phyloP scores from a whole-genome alignment of 2,113 vertebrate species.

The Bombycilla garrulus region DNA sequence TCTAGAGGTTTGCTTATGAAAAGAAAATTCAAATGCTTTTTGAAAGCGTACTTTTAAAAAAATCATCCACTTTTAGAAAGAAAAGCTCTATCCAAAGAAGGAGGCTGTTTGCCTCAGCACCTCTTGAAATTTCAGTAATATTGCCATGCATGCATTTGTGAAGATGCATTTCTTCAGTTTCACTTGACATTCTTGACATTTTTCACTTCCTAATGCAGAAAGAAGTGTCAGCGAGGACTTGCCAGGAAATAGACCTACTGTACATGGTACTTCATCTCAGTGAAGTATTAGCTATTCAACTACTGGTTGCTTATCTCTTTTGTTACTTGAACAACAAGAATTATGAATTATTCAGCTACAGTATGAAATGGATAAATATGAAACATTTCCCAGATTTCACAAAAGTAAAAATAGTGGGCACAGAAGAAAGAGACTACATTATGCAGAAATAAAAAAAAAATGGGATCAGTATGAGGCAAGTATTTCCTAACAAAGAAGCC shows the following conservation, averaged over 20 bases:
- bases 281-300: neutral
- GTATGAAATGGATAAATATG: neutral
- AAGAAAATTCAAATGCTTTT: neutral
- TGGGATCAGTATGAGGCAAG: neutral
- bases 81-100: neutral
- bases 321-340: neutral
- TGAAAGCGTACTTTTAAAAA: neutral
- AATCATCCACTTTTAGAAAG: conserved; percentile 6
- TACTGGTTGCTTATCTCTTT: conserved; percentile 3
- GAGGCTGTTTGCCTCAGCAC: conserved; percentile 13
- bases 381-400: neutral
- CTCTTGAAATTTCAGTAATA: conserved; percentile 23
- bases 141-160: neutral
- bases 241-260: neutral
- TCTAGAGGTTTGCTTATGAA: conserved; percentile 13
- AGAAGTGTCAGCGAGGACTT: neutral
- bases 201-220: neutral
- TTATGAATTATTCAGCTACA: conserved; percentile 19
- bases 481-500: neutral
- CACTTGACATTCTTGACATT: conserved; percentile 16
- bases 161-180: neutral
- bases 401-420: neutral
- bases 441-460: neutral
- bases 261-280: neutral
- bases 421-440: neutral